phyloP scores from a whole-genome alignment of 1,140 invertebrate genomes.

The Oryctes rhinoceros region DNA sequence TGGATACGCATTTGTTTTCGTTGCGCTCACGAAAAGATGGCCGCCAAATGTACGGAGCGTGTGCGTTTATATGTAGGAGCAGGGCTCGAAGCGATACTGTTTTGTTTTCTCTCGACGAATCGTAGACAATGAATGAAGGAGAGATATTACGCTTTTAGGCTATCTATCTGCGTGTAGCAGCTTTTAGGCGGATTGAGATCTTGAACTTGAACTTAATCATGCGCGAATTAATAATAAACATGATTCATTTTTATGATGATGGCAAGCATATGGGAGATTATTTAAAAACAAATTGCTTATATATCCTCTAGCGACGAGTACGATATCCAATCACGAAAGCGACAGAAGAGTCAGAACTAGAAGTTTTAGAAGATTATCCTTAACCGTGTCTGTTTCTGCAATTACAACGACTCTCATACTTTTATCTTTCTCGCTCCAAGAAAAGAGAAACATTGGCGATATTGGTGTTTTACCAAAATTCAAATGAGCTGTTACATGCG shows the following conservation, averaged over 20 bases:
- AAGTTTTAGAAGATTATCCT: too few relatives aligned
- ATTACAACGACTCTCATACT: too few relatives aligned
- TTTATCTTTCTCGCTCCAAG: too few relatives aligned
- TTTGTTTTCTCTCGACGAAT: slow-evolving; percentile 26
- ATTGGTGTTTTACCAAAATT: too few relatives aligned
- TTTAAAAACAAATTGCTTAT: too few relatives aligned
- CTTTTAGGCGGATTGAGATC: not conserved
- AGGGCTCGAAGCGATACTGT: not conserved
- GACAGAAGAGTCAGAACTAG: too few relatives aligned
- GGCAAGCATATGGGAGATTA: not conserved
- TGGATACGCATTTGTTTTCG: slow-evolving; percentile 26
- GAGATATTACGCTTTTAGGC: not conserved
- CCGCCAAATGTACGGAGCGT: slow-evolving; percentile 14
- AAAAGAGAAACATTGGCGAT: too few relatives aligned
- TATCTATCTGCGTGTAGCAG: not conserved
- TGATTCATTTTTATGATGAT: not conserved
- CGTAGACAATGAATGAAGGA: slow-evolving; percentile 26
- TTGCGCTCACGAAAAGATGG: not conserved
- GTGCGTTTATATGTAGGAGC: not conserved
- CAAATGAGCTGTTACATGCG: too few relatives aligned
- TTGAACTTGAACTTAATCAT: slow-evolving; percentile 21
- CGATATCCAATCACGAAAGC: too few relatives aligned
- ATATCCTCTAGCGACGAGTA: too few relatives aligned
- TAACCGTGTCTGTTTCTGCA: too few relatives aligned
- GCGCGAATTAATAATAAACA: not conserved